phyloP scores from a whole-genome alignment of 2,113 vertebrate species.

The Hippolais icterina region DNA sequence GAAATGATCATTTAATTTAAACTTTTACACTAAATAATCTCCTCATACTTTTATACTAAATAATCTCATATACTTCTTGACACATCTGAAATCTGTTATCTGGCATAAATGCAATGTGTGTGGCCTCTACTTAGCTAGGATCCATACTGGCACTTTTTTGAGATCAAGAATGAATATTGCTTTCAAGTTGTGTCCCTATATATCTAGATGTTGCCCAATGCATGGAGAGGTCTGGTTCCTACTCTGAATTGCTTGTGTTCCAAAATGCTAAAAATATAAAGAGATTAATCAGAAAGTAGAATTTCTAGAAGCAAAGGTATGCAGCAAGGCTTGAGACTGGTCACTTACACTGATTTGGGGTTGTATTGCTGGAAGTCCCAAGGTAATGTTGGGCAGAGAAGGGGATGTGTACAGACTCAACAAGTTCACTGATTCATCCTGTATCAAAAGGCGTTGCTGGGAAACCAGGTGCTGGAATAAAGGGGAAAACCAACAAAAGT shows the following conservation, averaged over 20 bases:
- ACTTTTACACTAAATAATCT: background rate
- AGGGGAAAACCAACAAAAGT: constrained; percentile 1
- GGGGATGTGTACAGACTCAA: constrained; percentile 95
- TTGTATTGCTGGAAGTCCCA: constrained; percentile 88
- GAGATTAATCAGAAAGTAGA: background rate
- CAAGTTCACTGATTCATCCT: constrained; percentile 91
- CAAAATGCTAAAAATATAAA: background rate
- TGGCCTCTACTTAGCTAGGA: background rate
- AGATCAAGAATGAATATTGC: background rate
- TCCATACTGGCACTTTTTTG: background rate
- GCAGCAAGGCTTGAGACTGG: background rate
- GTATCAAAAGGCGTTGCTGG: constrained; percentile 87
- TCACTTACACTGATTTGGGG: constrained; percentile 88
- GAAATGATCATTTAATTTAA: background rate
- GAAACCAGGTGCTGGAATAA: constrained; percentile 86
- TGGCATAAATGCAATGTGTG: background rate
- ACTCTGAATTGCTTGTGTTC: background rate
- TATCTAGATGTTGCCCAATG: background rate
- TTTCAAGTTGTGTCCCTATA: background rate
- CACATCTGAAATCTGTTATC: background rate
- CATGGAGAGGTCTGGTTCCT: background rate
- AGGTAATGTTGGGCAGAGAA: constrained; percentile 94
- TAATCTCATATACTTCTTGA: background rate
- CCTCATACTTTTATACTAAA: background rate
- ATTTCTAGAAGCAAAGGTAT: background rate